A percentile compares a stretch with the other conserved stretches of the same genome.
phyloP scores from a whole-genome alignment of 2,888 invertebrate genomes.

The Brachyptera putata region DNA sequence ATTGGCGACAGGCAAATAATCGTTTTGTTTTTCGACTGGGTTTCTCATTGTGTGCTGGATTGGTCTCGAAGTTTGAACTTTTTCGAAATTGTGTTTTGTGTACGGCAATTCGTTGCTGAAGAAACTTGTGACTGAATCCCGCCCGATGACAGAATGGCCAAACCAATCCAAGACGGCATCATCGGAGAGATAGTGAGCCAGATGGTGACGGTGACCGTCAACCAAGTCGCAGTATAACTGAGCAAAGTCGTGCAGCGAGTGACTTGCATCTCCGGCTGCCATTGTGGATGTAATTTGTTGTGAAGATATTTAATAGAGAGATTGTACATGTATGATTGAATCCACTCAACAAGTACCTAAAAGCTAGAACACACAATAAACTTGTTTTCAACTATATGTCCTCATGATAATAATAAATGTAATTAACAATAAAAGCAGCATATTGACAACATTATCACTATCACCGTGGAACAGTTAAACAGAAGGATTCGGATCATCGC shows the following conservation, averaged over 20 bases:
- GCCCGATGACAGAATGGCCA: conserved; percentile 17
- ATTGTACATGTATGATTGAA: too few species aligned
- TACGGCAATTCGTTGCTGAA: conserved; percentile 7
- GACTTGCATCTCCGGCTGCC: not conserved
- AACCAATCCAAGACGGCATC: conserved; percentile 27
- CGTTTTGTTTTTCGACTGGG: not conserved
- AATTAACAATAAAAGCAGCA: too few species aligned
- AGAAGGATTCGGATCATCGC: too few species aligned
- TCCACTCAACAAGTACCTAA: too few species aligned
- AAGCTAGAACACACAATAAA: too few species aligned
- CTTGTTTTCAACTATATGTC: too few species aligned
- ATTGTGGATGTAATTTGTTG: not conserved
- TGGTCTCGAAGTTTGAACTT: not conserved
- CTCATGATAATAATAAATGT: too few species aligned
- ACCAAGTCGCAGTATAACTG: conserved; percentile 18
- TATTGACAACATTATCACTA: too few species aligned
- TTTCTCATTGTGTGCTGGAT: not conserved
- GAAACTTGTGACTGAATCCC: conserved; percentile 11
- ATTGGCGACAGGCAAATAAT: too few species aligned
- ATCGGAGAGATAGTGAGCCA: conserved; percentile 14
- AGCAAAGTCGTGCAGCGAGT: conserved; percentile 10
- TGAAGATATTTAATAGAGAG: too few species aligned
- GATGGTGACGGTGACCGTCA: conserved; percentile 16
- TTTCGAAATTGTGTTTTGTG: not conserved
- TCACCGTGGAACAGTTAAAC: too few species aligned